Conservation (phyloP, 2,797 vertebrate genomes). For the Yasuhikotakia modesta region DNA sequence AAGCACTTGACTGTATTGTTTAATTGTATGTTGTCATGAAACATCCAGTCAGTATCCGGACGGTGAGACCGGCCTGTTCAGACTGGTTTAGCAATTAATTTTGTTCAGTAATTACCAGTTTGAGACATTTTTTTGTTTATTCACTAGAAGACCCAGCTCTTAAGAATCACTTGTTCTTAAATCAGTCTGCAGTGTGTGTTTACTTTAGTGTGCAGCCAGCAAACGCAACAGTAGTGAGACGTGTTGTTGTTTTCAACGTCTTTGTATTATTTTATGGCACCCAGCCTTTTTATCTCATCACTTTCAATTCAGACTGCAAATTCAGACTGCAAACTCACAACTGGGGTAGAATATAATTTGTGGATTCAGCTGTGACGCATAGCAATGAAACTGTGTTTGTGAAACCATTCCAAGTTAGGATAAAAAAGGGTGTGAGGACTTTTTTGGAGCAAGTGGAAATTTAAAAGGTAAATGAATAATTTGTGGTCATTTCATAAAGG, state of each 20-base stretch:
- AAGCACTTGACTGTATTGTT: neutral
- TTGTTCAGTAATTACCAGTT: neutral
- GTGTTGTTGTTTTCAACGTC: neutral
- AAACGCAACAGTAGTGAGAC: neutral
- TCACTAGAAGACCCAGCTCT: neutral
- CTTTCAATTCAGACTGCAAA: neutral
- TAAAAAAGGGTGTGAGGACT: neutral
- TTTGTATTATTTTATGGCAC: conserved; percentile 7
- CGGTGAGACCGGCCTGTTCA: neutral
- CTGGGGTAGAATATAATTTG: neutral
- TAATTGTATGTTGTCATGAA: neutral
- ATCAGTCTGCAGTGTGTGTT: neutral
- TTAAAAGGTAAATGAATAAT: neutral
- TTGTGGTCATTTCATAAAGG: neutral
- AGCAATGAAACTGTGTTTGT: neutral
- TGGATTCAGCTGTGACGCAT: conserved; percentile 1
- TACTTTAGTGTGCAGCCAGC: neutral
- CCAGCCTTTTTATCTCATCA: conserved; percentile 3
- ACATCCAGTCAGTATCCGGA: neutral
- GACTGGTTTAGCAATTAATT: neutral
- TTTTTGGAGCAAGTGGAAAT: neutral
- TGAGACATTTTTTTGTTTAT: neutral
- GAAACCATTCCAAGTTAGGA: neutral
- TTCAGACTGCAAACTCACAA: neutral
- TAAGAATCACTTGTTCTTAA: neutral